Base-by-base conservation (phyloP, 2,888 invertebrate species). In the Baronia brevicornis region DNA sequence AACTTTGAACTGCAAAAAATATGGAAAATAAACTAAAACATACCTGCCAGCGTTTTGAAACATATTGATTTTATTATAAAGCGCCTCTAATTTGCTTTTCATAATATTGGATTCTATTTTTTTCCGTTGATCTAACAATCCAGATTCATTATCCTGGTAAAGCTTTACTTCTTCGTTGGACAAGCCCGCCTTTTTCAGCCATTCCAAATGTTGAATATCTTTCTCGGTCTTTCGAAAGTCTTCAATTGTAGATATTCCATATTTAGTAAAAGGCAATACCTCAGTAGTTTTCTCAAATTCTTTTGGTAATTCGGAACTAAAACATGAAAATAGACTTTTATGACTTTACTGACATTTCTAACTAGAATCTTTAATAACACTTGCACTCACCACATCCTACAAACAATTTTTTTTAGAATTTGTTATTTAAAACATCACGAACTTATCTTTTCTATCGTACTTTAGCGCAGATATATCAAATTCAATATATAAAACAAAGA, bases 121-220 rank as follows among this genome's bases (percentile, higher is more conserved):
- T 7, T 54, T 63, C 1, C 55, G 59, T 18, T 63, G 57, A 15
- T 67, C 60, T 8, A 70, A 39, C 6, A 54, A 42, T 1, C 80
- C 82, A 11, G 69, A 67, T 53, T 84, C 72, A 46, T 74, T 73
- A 28, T 85, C 84, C 21, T 69, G 59, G 28, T 80, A 80, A n/a
- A 87, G 41, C 44, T 79, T 66, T 9, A 87, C 71, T 58, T 87
- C 87, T 3, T 85, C 77, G 27, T 65, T 55, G 3, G 74, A 65
- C 3, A 88, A 56, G 15, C 85, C 87, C 20, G 68, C 70, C 27
- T 69, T 75, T 44, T 78, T 86, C 27, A 87, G 48, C 52, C 63
- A 61, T 55, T 86, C 86, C 20, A 73, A 48, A 45, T 72, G 57
- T 21, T 75, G 60, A 10, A 77, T 48, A 25, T 74, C 64, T 21